phyloP scores from a whole-genome alignment of 2,888 invertebrate species.

The Adelognathus sp. region DNA sequence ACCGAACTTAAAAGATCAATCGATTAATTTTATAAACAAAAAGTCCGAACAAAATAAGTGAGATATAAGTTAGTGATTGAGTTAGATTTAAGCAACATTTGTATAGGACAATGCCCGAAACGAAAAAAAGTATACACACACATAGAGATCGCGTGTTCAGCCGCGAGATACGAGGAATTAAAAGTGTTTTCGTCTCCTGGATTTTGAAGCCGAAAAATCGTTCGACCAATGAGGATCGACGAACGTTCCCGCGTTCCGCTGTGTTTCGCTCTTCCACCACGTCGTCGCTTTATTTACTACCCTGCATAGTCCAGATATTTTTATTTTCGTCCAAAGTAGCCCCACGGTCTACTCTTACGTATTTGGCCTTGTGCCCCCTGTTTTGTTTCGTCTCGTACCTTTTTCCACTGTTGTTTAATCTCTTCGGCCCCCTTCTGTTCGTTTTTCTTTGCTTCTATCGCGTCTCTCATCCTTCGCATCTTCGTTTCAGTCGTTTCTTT shows the following conservation, averaged over 20 bases:
- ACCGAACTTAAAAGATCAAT: too few relatives aligned
- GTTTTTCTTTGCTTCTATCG: conserved; percentile 28
- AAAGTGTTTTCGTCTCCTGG: neutral
- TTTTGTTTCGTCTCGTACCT: conserved; percentile 8
- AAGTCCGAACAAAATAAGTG: too few relatives aligned
- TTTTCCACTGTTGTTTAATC: conserved; percentile 42
- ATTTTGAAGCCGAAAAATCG: neutral
- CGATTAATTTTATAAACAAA: too few relatives aligned
- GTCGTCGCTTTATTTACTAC: conserved; percentile 28
- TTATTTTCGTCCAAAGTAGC: conserved; percentile 30
- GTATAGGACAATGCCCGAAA: neutral
- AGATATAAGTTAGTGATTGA: too few relatives aligned
- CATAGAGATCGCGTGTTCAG: neutral
- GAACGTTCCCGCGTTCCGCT: neutral
- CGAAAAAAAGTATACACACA: neutral
- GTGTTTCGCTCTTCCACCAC: neutral
- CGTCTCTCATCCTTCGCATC: conserved; percentile 37
- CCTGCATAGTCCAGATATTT: conserved; percentile 19
- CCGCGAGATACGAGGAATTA: neutral
- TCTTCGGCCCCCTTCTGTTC: conserved; percentile 45
- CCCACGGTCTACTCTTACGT: conserved; percentile 53
- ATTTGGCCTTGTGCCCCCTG: conserved; percentile 56
- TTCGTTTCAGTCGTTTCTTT: conserved; percentile 16
- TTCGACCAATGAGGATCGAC: neutral
- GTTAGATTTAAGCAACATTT: neutral